Conservation (phyloP, 2,888 invertebrate genomes). For the Trachelus troglodyta region DNA sequence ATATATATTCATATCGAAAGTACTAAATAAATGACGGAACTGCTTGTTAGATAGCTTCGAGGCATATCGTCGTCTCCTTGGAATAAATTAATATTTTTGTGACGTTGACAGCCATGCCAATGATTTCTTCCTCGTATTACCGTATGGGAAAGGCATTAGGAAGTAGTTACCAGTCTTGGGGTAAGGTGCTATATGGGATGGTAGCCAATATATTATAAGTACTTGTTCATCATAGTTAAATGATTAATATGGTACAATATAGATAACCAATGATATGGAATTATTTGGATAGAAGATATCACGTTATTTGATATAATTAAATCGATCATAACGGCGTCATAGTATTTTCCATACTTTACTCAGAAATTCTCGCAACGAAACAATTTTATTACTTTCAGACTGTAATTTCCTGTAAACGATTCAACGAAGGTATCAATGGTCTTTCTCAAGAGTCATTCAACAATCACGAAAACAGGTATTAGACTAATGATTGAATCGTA, state of each 20-base stretch:
- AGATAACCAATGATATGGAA: neutral
- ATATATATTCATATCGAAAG: neutral
- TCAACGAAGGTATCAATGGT: neutral
- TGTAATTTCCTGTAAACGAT: neutral
- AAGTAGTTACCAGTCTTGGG: neutral
- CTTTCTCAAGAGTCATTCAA: neutral
- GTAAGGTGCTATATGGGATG: neutral
- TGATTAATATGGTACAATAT: neutral
- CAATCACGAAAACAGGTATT: neutral
- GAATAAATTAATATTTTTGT: conserved; percentile 2
- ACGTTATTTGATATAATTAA: neutral
- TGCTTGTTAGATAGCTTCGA: neutral
- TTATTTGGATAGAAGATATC: neutral
- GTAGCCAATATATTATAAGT: neutral
- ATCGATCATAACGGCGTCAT: neutral
- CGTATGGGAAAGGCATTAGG: neutral
- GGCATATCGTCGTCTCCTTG: conserved; percentile 1
- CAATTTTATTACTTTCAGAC: neutral
- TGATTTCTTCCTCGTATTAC: neutral
- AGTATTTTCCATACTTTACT: neutral
- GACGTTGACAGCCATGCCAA: neutral
- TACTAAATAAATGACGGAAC: neutral
- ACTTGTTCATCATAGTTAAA: neutral
- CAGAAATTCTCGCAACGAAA: neutral
- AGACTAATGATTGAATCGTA: neutral